Conservation (phyloP, 2,113 vertebrate genomes). For the Balaenoptera acutorostrata region DNA sequence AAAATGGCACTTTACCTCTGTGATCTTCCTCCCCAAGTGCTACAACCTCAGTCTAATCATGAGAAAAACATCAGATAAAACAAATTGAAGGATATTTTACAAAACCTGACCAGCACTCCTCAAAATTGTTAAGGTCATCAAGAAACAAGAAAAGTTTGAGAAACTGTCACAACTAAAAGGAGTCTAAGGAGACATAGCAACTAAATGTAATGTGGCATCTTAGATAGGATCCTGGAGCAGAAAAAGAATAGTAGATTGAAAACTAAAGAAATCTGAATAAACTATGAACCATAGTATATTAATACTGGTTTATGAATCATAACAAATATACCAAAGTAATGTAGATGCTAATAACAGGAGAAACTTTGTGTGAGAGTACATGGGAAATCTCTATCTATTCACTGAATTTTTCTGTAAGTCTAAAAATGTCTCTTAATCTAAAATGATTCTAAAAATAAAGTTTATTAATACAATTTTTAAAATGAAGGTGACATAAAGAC, state of each 20-base stretch:
- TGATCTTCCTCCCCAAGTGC: neutral
- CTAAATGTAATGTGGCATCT: neutral
- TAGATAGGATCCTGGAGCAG: neutral
- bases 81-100: neutral
- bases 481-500: neutral
- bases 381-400: neutral
- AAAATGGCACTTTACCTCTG: neutral
- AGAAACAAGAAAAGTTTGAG: neutral
- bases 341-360: neutral
- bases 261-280: neutral
- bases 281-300: neutral
- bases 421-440: neutral
- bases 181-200: neutral
- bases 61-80: neutral
- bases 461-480: neutral
- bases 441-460: neutral
- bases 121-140: neutral
- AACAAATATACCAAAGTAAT: neutral
- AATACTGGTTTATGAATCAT: neutral
- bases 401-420: neutral
- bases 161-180: neutral
- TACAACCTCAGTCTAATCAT: neutral
- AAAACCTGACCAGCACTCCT: neutral
- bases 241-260: neutral
- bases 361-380: neutral